Evolutionary conservation across 2,797 vertebrate species (phyloP).

Genomic region (Hippocampus kuda): DNA sequence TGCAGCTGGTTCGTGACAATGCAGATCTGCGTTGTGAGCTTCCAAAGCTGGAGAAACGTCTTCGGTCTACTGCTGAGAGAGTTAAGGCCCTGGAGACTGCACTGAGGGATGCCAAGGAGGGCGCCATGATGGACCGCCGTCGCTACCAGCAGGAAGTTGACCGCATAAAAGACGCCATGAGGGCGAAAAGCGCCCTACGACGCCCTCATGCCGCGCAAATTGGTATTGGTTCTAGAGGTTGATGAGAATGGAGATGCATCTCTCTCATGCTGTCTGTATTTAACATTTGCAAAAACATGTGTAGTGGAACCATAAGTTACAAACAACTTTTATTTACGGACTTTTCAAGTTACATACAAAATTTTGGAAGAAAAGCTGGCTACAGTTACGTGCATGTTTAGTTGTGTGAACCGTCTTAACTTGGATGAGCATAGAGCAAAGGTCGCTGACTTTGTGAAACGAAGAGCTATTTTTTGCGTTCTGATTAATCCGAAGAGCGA

Average conservation of each 20-base stretch:
- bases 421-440: too few relatives aligned
- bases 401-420: too few relatives aligned
- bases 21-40: slow-evolving; percentile 98
- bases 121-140: slow-evolving; percentile 89
- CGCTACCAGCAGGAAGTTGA: slow-evolving; percentile 97
- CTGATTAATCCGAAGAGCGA: too few relatives aligned
- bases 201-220: slow-evolving; percentile 87
- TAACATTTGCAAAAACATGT: background rate
- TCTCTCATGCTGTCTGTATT: background rate
- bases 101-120: slow-evolving; percentile 93
- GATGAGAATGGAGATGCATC: background rate
- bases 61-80: slow-evolving; percentile 92
- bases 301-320: too few relatives aligned
- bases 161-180: slow-evolving; percentile 91
- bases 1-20: slow-evolving; percentile 93
- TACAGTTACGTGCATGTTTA: too few relatives aligned
- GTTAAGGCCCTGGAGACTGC: slow-evolving; percentile 97
- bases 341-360: too few relatives aligned
- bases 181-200: slow-evolving; percentile 77
- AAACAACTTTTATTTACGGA: too few relatives aligned
- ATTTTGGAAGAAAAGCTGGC: too few relatives aligned
- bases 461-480: too few relatives aligned
- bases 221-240: slow-evolving; percentile 54
- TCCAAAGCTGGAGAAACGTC: slow-evolving; percentile 98
- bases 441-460: too few relatives aligned